phyloP scores from a whole-genome alignment of 2,113 vertebrate genomes.

The Silurus asotus region DNA sequence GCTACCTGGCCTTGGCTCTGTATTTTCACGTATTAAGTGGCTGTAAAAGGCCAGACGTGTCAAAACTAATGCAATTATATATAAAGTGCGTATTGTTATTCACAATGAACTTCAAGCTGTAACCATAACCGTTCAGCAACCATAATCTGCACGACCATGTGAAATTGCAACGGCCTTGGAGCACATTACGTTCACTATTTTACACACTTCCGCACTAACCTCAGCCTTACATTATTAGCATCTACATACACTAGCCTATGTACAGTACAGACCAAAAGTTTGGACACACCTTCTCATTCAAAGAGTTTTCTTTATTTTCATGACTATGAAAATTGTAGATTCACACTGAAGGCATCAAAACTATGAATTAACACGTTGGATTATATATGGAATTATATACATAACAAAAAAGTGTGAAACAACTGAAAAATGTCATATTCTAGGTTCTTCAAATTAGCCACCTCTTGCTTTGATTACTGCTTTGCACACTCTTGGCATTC shows the following conservation, averaged over 20 bases:
- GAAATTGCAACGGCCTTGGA: background rate
- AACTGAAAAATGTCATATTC: no score
- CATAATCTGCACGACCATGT: background rate
- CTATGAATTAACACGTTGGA: no score
- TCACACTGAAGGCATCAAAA: no score
- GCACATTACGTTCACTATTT: background rate
- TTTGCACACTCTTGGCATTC: no score
- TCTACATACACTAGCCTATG: background rate
- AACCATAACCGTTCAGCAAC: background rate
- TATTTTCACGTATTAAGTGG: background rate
- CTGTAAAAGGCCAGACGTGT: background rate
- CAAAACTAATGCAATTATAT: background rate
- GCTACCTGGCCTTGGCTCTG: background rate
- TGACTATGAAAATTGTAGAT: no score
- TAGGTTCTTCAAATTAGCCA: no score
- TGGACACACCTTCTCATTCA: no score
- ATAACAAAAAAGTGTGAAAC: no score
- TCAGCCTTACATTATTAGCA: background rate
- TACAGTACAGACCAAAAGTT: no score
- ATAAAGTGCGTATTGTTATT: background rate
- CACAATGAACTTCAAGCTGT: background rate
- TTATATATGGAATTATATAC: no score
- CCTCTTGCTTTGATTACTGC: no score
- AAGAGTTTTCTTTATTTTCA: no score
- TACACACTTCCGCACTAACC: background rate